These are phyloP conservation scores for Planococcus citri DNA, from an alignment of 1,140 invertebrate species.

Conservation along the genomic window DNA sequence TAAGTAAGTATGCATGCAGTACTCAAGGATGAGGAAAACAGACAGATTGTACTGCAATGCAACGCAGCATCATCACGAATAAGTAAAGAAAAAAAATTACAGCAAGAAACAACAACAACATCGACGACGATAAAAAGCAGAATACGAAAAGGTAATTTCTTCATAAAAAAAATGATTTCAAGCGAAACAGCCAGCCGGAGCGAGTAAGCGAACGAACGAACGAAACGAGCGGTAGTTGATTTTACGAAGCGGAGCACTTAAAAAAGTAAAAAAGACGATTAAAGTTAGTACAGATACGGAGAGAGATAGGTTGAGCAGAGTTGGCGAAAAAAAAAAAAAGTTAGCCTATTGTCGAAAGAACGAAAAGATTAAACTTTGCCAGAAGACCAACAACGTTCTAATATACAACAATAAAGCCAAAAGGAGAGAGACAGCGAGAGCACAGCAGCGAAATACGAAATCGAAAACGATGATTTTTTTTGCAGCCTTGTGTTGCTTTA, in stretches of 20 bases:
- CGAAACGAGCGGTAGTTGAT: neutral
- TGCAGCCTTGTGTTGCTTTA: neutral
- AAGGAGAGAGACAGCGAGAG: no score
- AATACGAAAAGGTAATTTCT: neutral
- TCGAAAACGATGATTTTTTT: neutral
- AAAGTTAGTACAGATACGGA: neutral
- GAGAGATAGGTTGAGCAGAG: no score
- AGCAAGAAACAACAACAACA: neutral
- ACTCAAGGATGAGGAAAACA: no score
- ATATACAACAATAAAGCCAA: neutral
- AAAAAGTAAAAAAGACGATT: slow-evolving; percentile 8
- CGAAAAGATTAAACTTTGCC: slow-evolving; percentile 2
- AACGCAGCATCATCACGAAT: no score
- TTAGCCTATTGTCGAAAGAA: neutral
- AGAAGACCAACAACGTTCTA: slow-evolving; percentile 6
- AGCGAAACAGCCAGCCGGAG: neutral
- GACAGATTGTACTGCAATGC: no score
- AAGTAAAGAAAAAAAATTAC: neutral
- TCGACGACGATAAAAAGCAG: neutral
- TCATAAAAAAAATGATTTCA: neutral
- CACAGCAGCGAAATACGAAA: neutral
- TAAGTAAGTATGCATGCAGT: no score
- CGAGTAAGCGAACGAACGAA: no score
- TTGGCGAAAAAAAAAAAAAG: neutral
- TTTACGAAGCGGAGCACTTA: neutral